Conservation (phyloP, 2,888 invertebrate genomes). For the Calliphora vomitoria region DNA sequence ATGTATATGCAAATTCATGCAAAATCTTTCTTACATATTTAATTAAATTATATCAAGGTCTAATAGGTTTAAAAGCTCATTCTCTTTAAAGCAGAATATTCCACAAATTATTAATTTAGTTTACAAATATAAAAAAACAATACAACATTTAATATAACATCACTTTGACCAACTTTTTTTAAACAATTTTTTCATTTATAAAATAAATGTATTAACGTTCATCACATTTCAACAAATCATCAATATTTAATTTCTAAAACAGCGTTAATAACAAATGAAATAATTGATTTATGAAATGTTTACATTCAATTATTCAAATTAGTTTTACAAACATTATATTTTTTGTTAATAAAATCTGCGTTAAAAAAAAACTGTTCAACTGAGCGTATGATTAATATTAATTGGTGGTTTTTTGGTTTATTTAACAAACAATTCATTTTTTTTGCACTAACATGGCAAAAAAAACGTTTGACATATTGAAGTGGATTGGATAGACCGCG, state of each 20-base stretch:
- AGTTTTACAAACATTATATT: neutral
- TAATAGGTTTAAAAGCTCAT: too few species aligned
- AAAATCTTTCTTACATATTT: too few species aligned
- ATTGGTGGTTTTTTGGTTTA: slow-evolving; percentile 56
- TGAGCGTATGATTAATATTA: slow-evolving; percentile 60
- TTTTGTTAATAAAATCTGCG: neutral
- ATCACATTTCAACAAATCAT: slow-evolving; percentile 26
- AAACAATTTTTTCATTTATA: neutral
- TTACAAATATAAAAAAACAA: neutral
- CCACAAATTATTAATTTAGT: too few species aligned
- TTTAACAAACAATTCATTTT: slow-evolving; percentile 17
- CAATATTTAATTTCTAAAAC: slow-evolving; percentile 39
- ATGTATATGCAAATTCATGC: too few species aligned
- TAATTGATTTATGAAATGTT: slow-evolving; percentile 54
- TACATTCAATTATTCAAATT: slow-evolving; percentile 48
- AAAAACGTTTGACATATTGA: neutral
- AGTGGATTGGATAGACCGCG: slow-evolving; percentile 1
- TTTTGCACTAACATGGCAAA: slow-evolving; percentile 5
- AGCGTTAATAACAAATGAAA: neutral
- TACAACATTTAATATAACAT: neutral
- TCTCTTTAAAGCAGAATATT: too few species aligned
- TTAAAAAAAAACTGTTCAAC: slow-evolving; percentile 5
- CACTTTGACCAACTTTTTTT: neutral
- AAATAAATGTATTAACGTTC: neutral
- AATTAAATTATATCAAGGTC: too few species aligned